Percentiles rank a stretch among this genome's conserved stretches.
Conservation (phyloP, 2,797 vertebrate genomes). For the Neoniphon sammara region DNA sequence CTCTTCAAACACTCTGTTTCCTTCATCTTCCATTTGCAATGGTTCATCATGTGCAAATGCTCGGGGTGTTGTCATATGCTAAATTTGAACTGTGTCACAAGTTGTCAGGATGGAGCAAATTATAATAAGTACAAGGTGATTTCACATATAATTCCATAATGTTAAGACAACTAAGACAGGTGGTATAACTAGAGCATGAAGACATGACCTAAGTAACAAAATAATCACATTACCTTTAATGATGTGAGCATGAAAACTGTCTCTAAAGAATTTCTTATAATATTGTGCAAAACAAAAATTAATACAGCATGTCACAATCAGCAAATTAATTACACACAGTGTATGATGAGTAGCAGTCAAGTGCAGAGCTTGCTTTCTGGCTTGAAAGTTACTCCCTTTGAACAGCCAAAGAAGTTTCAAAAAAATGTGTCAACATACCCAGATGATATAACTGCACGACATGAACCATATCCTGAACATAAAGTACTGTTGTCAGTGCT, state of each 20-base stretch:
- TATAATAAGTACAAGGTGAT: background rate
- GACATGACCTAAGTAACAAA: too few relatives aligned
- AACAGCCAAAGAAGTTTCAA: background rate
- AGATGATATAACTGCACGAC: conserved; percentile 14
- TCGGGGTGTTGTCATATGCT: background rate
- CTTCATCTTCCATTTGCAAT: background rate
- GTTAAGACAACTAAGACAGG: too few relatives aligned
- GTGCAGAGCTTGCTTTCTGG: background rate
- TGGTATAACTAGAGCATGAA: too few relatives aligned
- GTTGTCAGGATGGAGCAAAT: background rate
- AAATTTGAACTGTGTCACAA: background rate
- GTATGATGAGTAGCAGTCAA: background rate
- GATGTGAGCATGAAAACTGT: conserved; percentile 2
- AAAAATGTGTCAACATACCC: conserved; percentile 17
- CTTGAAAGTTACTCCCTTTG: background rate
- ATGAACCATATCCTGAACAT: conserved; percentile 27
- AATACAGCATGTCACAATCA: background rate
- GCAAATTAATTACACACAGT: background rate
- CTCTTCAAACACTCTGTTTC: background rate
- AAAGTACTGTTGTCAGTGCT: conserved; percentile 42
- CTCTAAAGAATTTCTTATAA: background rate
- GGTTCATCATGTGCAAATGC: background rate
- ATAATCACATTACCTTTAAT: background rate
- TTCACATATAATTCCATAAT: too few relatives aligned
- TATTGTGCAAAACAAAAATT: background rate